These are phyloP conservation scores for Desmophyllum pertusum DNA, from an alignment of 92 coral and sea anemone species.

Conservation along the genomic window DNA sequence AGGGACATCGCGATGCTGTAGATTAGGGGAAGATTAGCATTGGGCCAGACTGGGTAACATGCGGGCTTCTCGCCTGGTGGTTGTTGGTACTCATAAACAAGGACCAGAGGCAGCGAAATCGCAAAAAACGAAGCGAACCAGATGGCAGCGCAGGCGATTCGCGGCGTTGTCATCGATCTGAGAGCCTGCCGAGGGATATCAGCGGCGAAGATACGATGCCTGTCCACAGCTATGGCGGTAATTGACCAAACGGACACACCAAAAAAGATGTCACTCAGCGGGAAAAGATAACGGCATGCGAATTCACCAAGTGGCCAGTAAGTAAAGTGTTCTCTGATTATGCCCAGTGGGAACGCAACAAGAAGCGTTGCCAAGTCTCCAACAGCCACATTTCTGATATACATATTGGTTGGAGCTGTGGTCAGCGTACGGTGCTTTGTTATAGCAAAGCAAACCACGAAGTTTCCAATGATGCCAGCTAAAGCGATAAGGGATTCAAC, in stretches of 20 bases:
- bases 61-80: neutral
- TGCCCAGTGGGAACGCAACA: slow-evolving; percentile 60
- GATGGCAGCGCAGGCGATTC: slow-evolving; percentile 33
- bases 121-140: slow-evolving; percentile 61
- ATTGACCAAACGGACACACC: slow-evolving; percentile 81
- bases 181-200: neutral
- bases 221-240: slow-evolving; percentile 67
- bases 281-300: slow-evolving; percentile 56
- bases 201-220: slow-evolving; percentile 36
- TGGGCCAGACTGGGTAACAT: slow-evolving; percentile 65
- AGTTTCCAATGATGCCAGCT: slow-evolving; percentile 66
- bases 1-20: slow-evolving; percentile 52
- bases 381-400: slow-evolving; percentile 70
- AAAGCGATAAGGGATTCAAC: slow-evolving; percentile 53
- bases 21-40: slow-evolving; percentile 6
- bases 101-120: slow-evolving; percentile 57
- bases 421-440: slow-evolving; percentile 47
- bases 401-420: slow-evolving; percentile 47
- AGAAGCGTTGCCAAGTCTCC: slow-evolving; percentile 72
- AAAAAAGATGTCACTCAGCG: slow-evolving; percentile 58
- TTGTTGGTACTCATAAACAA: slow-evolving; percentile 48
- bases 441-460: slow-evolving; percentile 61
- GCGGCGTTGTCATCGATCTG: neutral
- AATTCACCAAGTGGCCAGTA: slow-evolving; percentile 75
- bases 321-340: slow-evolving; percentile 51